phyloP scores from a whole-genome alignment of 2,113 vertebrate species.

The Numenius arquata region DNA sequence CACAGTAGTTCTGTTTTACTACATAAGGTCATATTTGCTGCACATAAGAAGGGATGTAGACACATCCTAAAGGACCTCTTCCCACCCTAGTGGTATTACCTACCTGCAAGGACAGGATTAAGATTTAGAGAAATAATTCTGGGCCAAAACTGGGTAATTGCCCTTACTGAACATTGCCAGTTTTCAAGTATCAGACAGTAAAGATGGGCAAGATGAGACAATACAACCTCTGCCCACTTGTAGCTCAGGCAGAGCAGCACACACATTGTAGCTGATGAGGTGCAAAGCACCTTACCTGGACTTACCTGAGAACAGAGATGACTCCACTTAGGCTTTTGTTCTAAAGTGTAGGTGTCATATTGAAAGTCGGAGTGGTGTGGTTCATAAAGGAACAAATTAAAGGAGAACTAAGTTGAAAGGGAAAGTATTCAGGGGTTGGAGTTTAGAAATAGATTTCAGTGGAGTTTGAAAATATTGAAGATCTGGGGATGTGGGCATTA shows the following conservation, averaged over 20 bases:
- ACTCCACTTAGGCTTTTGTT: neutral
- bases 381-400: neutral
- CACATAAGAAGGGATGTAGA: neutral
- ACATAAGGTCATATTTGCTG: neutral
- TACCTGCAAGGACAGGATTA: neutral
- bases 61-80: neutral
- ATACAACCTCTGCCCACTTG: neutral
- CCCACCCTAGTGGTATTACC: neutral
- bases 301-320: neutral
- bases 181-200: neutral
- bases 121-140: neutral
- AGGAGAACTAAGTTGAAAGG: neutral
- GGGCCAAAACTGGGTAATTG: neutral
- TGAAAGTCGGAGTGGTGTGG: neutral
- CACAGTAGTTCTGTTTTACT: neutral
- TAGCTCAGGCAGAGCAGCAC: neutral
- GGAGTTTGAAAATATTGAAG: neutral
- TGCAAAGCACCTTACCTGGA: neutral
- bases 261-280: fast-evolving
- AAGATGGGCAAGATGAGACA: neutral
- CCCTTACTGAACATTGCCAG: neutral
- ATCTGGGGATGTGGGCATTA: neutral
- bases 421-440: neutral
- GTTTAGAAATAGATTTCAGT: neutral
- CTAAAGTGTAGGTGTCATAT: neutral